Evolutionary conservation across 1,140 invertebrate genomes (phyloP).

Genomic region (Drosophila kikkawai): DNA sequence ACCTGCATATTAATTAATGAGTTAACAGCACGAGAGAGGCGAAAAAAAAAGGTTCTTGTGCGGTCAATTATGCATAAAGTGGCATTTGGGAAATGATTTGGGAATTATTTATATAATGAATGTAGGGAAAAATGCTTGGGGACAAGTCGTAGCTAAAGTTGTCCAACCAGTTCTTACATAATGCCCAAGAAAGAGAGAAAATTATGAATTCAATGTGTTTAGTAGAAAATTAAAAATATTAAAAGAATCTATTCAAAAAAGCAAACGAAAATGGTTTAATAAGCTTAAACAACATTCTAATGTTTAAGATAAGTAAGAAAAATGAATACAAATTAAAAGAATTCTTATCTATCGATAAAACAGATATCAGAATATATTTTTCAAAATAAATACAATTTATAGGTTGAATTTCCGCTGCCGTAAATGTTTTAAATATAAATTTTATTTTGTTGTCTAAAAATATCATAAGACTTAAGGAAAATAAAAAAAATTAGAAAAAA

Average conservation of each 20-base stretch:
- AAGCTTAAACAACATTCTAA: not conserved
- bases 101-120: conserved; percentile 47
- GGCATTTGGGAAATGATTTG: conserved; percentile 55
- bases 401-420: too few relatives aligned
- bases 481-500: not conserved
- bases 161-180: conserved; percentile 32
- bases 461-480: not conserved
- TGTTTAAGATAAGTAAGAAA: not conserved
- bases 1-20: conserved; percentile 69
- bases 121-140: conserved; percentile 19
- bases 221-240: not conserved
- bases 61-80: conserved; percentile 68
- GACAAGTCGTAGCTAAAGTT: not conserved
- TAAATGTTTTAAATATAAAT: too few relatives aligned
- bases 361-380: too few relatives aligned
- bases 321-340: not conserved
- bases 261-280: too few relatives aligned
- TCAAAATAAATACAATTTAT: too few relatives aligned
- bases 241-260: not conserved
- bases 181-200: not conserved
- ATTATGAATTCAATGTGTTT: not conserved
- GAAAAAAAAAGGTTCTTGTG: conserved; percentile 50
- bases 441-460: not conserved
- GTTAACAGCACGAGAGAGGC: conserved; percentile 40
- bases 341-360: too few relatives aligned